Evolutionary conservation across 2,888 invertebrate species (phyloP).

Genomic region (Pachycephus smyrnensis): DNA sequence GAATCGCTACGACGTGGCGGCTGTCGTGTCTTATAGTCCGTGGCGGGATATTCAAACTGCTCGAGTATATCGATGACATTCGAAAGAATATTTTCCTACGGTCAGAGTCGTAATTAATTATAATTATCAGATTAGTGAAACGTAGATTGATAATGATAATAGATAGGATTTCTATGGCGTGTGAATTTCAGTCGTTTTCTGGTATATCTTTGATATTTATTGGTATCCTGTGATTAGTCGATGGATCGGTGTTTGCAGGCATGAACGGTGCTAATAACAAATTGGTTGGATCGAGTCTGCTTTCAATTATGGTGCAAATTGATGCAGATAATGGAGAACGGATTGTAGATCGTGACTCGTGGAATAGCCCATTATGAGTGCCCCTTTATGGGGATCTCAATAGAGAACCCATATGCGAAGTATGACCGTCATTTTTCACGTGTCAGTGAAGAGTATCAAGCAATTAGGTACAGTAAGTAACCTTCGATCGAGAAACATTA

Average conservation of each 20-base stretch:
- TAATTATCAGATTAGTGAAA: background rate
- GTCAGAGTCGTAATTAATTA: background rate
- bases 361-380: slow-evolving; percentile 14
- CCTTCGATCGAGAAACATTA: background rate
- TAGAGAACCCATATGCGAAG: background rate
- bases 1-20: background rate
- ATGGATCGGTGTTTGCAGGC: background rate
- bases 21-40: background rate
- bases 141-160: background rate
- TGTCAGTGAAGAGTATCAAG: background rate
- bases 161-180: background rate
- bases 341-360: slow-evolving; percentile 36
- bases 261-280: background rate
- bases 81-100: background rate
- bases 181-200: background rate
- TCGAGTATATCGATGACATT: background rate
- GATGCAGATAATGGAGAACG: slow-evolving; percentile 38
- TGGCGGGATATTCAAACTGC: background rate
- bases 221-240: background rate
- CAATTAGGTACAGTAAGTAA: slow-evolving; percentile 1
- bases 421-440: background rate
- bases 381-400: background rate
- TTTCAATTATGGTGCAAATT: slow-evolving; percentile 34
- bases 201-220: background rate
- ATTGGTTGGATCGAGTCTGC: background rate